These are phyloP conservation scores for Notarius quadriscutis DNA, from an alignment of 2,113 vertebrate genomes.

Conservation along the genomic window DNA sequence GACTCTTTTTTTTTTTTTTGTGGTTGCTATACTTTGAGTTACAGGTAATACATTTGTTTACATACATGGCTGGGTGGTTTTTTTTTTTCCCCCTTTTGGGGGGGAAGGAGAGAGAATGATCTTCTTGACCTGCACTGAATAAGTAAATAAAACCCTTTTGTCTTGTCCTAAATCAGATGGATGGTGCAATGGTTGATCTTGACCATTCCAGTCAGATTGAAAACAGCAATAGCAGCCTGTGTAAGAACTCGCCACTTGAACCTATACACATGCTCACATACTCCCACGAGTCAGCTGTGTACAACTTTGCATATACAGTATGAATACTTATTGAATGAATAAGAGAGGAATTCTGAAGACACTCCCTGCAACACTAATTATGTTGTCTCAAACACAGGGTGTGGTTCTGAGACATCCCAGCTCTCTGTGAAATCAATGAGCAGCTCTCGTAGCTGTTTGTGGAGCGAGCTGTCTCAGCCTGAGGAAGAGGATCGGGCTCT, in stretches of 20 bases:
- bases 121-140: neutral
- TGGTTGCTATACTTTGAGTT: neutral
- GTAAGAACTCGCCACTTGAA: constrained; percentile 26
- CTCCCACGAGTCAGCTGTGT: neutral
- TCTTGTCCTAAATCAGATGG: constrained; percentile 37
- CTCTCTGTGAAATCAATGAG: constrained; percentile 31
- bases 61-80: too few species aligned
- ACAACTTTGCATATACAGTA: neutral
- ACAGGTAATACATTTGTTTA: neutral
- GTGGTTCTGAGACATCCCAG: constrained; percentile 27
- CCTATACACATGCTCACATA: neutral
- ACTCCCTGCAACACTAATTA: neutral
- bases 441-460: constrained; percentile 35
- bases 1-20: neutral
- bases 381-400: constrained; percentile 46
- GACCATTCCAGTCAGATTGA: constrained; percentile 9
- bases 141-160: neutral
- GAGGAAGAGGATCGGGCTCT: constrained; percentile 67
- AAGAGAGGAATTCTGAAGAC: neutral
- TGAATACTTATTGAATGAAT: neutral
- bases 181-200: constrained; percentile 4
- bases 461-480: constrained; percentile 37
- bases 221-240: neutral
- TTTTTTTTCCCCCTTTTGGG: neutral
- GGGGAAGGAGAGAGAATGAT: neutral